Evolutionary conservation across 2,113 vertebrate species (phyloP).

Genomic region (Coturnix japonica): DNA sequence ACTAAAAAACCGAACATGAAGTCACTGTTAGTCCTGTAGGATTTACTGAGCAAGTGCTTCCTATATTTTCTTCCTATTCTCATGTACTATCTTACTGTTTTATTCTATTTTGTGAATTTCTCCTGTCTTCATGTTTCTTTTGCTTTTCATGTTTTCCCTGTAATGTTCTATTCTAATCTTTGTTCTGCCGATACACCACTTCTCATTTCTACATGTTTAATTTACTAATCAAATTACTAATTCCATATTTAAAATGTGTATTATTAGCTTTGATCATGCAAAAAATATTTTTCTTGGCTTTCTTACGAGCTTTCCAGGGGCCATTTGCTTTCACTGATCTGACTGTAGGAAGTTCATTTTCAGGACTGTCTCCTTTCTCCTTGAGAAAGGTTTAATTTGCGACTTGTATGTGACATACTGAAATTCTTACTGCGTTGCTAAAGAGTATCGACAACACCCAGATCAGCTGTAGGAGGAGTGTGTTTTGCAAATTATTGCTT

Average conservation of each 20-base stretch:
- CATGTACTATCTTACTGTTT: fast-evolving
- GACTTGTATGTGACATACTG: neutral
- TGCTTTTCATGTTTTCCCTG: neutral
- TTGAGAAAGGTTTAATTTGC: neutral
- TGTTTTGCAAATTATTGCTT: neutral
- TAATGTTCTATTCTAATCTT: neutral
- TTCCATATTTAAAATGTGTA: neutral
- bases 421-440: neutral
- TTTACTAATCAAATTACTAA: neutral
- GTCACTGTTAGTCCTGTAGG: neutral
- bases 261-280: neutral
- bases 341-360: neutral
- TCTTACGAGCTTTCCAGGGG: neutral
- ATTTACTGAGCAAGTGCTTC: neutral
- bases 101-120: neutral
- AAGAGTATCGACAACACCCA: neutral
- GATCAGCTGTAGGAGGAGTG: neutral
- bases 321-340: neutral
- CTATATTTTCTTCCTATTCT: neutral
- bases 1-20: neutral
- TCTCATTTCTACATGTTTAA: neutral
- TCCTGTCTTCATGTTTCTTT: neutral
- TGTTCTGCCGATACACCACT: neutral
- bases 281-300: neutral
- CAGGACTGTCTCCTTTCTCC: neutral